Evolutionary conservation across 2,888 invertebrate genomes (phyloP), one percentile per base, ranked within the genome.

Genomic region (Chaitophorus viminalis): DNA sequence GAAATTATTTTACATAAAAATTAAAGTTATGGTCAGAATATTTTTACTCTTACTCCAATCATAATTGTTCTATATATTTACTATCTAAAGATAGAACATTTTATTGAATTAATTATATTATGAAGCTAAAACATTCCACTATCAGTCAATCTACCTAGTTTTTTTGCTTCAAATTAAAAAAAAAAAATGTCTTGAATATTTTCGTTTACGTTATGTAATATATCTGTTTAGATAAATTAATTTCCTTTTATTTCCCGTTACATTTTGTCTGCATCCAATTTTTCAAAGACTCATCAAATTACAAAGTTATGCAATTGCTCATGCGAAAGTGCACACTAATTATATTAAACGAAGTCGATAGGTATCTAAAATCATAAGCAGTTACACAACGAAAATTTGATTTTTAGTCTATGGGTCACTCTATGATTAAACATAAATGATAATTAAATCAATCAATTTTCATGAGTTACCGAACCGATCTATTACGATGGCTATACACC

Each of bases 361-460:
- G 29, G n/a, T n/a, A 29, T 70, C 29, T 9, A 70, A 70, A 31
- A 70, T 29, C 11, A 31, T 70, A 68, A 36, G 1, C 11, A 9
- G 25, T 36, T 36, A 39, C 21, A 36, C 21, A 25, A 36, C 74
- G 9, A 74, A 36, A 1, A 74, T 39, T 25, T 39, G 18, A 21
- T 5, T 72, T 21, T 39, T 2, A 25, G 25, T 36, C 8, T 1
- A n/a, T 5, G 25, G 21, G 21, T 29, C n/a, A 79, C 6, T 33
- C 4, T 79, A 65, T 29, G 36, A 65, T 79, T 79, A 29, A 79
- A 21, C 18, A 39, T 65, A 65, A 70, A 82, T 70, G 21, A 54
- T 78, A 70, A 70, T 46, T 52, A 52, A 70, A 70, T 70, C 82
- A 52, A 82, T 82, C 82, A 25, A 52, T 82, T 82, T 31, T 14